Conservation (phyloP, 1,140 invertebrate species). For the Oscheius sp. region DNA sequence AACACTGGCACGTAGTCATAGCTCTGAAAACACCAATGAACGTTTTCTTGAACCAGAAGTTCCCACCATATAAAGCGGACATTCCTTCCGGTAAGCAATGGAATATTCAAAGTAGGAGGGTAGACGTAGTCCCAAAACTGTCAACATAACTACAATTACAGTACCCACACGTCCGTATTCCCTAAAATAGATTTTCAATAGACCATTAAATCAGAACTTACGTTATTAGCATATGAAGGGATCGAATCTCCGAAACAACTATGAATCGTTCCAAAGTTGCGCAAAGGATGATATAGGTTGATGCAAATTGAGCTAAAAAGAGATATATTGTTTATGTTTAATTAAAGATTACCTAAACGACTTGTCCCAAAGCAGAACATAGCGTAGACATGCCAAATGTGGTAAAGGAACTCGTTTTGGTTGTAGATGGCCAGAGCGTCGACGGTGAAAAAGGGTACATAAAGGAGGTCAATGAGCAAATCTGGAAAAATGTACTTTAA, state of each 20-base stretch:
- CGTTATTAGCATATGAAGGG: conserved; percentile 41
- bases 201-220: conserved; percentile 21
- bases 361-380: conserved; percentile 48
- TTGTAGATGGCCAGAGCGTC: conserved; percentile 50
- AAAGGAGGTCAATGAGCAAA: conserved; percentile 49
- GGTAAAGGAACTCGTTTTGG: conserved; percentile 38
- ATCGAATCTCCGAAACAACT: conserved; percentile 44
- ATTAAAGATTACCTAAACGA: conserved; percentile 36
- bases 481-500: conserved; percentile 26
- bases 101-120: conserved; percentile 50
- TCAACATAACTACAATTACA: conserved; percentile 29
- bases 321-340: not conserved
- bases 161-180: conserved; percentile 36
- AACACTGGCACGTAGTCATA: conserved; percentile 47
- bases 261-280: conserved; percentile 50
- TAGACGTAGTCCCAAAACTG: conserved; percentile 40
- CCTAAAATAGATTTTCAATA: conserved; percentile 20
- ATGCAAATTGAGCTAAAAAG: conserved; percentile 51
- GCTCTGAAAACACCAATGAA: conserved; percentile 28
- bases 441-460: conserved; percentile 50
- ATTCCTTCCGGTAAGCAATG: conserved; percentile 40
- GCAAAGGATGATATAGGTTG: conserved; percentile 50
- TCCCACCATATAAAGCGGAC: conserved; percentile 47
- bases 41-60: not conserved
- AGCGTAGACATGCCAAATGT: conserved; percentile 50